Conservation (phyloP, 2,113 vertebrate genomes). For the Halichoeres trimaculatus region DNA sequence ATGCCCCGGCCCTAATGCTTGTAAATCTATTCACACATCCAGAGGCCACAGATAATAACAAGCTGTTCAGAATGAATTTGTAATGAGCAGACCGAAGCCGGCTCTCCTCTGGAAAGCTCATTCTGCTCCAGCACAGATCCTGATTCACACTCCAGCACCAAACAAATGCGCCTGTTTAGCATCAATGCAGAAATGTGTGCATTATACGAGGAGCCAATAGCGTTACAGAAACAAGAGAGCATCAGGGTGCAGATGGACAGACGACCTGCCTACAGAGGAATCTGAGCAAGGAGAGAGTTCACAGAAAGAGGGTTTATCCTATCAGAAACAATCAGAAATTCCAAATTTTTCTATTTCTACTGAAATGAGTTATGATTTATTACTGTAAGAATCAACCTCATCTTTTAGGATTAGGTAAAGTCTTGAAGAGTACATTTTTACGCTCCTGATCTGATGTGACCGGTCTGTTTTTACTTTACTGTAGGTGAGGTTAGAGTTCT, state of each 20-base stretch:
- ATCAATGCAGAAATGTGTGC: constrained; percentile 1
- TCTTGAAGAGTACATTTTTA: too few relatives aligned
- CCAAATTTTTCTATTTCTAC: too few relatives aligned
- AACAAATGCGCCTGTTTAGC: constrained; percentile 13
- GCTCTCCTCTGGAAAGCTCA: constrained; percentile 13
- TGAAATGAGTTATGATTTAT: too few relatives aligned
- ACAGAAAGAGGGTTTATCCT: not conserved
- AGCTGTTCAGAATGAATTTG: constrained; percentile 69
- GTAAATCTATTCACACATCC: constrained; percentile 85
- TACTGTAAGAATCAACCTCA: too few relatives aligned
- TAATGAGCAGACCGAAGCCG: constrained; percentile 44
- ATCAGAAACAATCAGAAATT: too few relatives aligned
- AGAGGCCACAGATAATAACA: constrained; percentile 70
- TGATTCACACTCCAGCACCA: not conserved
- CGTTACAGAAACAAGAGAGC: not conserved
- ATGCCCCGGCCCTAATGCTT: constrained; percentile 79
- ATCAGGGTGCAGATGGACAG: not conserved
- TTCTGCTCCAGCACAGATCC: constrained; percentile 26
- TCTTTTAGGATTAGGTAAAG: too few relatives aligned
- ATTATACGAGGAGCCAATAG: not conserved
- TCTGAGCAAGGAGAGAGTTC: not conserved
- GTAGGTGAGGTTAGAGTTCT: too few relatives aligned
- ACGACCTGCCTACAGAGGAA: constrained; percentile 6
- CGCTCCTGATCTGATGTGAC: too few relatives aligned
- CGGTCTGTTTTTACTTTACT: too few relatives aligned